phyloP scores from a whole-genome alignment of 1,140 invertebrate genomes.

The Dendrolimus punctatus region DNA sequence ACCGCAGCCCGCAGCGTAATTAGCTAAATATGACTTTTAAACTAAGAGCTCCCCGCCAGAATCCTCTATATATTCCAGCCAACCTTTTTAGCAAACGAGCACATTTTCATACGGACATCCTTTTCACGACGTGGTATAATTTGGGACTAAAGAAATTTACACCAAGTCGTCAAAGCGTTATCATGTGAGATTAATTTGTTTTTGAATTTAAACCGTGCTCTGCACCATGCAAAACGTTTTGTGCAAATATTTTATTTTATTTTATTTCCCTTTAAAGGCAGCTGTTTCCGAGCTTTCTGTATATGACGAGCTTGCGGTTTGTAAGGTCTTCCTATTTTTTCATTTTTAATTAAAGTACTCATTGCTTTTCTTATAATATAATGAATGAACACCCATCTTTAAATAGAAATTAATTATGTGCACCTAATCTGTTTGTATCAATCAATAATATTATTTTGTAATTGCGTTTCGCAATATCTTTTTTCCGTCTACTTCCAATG shows the following conservation, averaged over 20 bases:
- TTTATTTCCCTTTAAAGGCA: too few relatives aligned
- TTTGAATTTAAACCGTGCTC: slow-evolving; percentile 8
- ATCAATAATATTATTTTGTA: too few relatives aligned
- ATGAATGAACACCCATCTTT: too few relatives aligned
- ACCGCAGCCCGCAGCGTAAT: slow-evolving; percentile 43
- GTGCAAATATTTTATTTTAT: slow-evolving; percentile 14
- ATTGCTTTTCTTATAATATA: too few relatives aligned
- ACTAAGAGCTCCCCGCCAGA: slow-evolving; percentile 36
- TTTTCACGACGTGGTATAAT: slow-evolving; percentile 15
- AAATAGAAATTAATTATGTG: too few relatives aligned
- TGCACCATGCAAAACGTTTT: not conserved
- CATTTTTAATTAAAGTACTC: too few relatives aligned
- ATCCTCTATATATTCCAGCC: slow-evolving; percentile 25
- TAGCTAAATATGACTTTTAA: slow-evolving; percentile 62
- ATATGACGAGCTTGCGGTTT: too few relatives aligned
- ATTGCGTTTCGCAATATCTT: too few relatives aligned
- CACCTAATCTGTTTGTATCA: too few relatives aligned
- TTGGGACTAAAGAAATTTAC: slow-evolving; percentile 26
- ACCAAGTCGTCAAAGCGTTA: slow-evolving; percentile 24
- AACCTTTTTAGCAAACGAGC: slow-evolving; percentile 29
- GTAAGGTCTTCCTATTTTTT: too few relatives aligned
- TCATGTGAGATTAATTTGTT: slow-evolving; percentile 15
- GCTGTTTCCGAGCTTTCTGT: too few relatives aligned
- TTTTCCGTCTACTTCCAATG: too few relatives aligned
- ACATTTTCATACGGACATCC: slow-evolving; percentile 26